Percentiles rank a stretch among this genome's conserved stretches.
Conservation (phyloP, 2,888 invertebrate species). For the Plusia festucae region DNA sequence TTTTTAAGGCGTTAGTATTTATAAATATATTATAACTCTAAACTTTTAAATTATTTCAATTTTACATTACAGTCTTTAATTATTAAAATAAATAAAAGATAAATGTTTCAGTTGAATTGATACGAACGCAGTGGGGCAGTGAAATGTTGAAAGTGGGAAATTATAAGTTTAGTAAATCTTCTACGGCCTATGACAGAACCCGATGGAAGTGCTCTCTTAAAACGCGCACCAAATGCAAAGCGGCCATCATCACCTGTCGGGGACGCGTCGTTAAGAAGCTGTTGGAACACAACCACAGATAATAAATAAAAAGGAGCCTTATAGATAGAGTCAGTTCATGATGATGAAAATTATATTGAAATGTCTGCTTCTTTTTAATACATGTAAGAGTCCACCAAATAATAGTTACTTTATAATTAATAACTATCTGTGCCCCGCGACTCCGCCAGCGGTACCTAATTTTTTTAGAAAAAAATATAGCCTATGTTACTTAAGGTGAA, state of each 20-base stretch:
- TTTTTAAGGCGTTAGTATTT: no score
- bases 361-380: no score
- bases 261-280: slow-evolving; percentile 46
- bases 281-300: slow-evolving; percentile 51
- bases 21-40: no score
- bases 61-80: background rate
- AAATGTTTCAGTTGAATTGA: slow-evolving; percentile 29
- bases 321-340: background rate
- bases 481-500: no score
- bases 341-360: no score
- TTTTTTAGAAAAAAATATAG: no score
- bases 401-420: no score
- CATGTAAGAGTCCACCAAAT: no score
- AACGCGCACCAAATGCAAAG: slow-evolving; percentile 62
- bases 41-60: no score
- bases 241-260: slow-evolving; percentile 58
- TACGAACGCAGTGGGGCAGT: slow-evolving; percentile 19
- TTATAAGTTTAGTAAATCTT: slow-evolving; percentile 24
- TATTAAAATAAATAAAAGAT: background rate
- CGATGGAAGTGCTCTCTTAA: slow-evolving; percentile 64
- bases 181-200: slow-evolving; percentile 20
- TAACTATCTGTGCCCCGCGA: no score
- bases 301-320: background rate
- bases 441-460: no score
- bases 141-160: slow-evolving; percentile 24